These are phyloP conservation scores for Dynastes tityus DNA, from an alignment of 2,888 invertebrate genomes.

Conservation along the genomic window DNA sequence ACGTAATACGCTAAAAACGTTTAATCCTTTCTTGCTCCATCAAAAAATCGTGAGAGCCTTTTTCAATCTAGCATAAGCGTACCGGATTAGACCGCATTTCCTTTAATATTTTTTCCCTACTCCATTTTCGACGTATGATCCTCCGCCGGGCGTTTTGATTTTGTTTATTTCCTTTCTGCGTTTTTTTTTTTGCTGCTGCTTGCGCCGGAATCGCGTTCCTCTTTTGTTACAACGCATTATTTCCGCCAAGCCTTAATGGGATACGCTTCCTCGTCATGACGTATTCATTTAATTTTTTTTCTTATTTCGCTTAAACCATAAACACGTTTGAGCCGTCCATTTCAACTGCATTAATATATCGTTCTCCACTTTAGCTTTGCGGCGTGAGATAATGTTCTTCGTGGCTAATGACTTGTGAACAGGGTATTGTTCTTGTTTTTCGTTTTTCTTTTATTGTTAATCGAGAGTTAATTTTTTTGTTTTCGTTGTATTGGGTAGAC, in stretches of 20 bases:
- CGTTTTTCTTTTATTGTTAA: too few species aligned
- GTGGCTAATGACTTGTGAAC: too few species aligned
- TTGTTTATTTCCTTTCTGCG: slow-evolving; percentile 25
- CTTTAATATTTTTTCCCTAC: slow-evolving; percentile 32
- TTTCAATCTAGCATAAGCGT: slow-evolving; percentile 4
- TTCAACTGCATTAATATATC: neutral
- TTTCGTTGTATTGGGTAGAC: neutral
- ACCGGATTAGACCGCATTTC: slow-evolving; percentile 30
- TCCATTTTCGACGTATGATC: neutral
- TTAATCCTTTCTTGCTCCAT: neutral
- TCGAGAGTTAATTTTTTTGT: too few species aligned
- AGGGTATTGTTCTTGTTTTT: too few species aligned
- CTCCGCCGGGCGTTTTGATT: slow-evolving; percentile 19
- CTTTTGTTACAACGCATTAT: slow-evolving; percentile 21
- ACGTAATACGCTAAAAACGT: too few species aligned
- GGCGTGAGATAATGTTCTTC: too few species aligned
- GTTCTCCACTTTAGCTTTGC: too few species aligned
- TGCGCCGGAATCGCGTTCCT: neutral
- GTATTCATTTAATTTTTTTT: slow-evolving; percentile 10
- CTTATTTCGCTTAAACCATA: neutral
- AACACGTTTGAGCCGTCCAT: neutral
- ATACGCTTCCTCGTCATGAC: neutral
- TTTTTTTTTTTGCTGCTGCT: neutral
- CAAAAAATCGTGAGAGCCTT: neutral
- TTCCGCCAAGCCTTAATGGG: neutral